Base-by-base conservation (phyloP, 2,113 vertebrate species). In the Melanerpes aurifrons region DNA sequence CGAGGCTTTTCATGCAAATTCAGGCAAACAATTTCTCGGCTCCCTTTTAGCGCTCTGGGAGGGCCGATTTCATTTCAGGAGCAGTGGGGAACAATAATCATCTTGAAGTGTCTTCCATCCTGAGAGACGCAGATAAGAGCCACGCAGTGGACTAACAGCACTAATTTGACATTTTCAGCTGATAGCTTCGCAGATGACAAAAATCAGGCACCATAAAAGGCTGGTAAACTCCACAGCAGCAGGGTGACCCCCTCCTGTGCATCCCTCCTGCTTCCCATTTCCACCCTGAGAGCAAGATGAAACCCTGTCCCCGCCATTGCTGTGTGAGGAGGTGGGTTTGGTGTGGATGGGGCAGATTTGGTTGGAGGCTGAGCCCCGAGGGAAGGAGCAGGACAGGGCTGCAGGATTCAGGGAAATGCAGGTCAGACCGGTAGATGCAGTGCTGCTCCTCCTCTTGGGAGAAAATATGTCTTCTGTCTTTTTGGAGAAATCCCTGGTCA, bases 121-220 rank as follows among this genome's bases (percentile, higher is more conserved):
- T 97, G 97, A 93, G 96, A 97, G 95, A 86, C 26, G 2, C 93
- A 97, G 97, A 97, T 98, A 97, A 97, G 96, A 96, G 93, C 94
- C 35, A 64, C 5, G 4, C 93, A 94, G 91, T 82, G 88, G 92
- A 95, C 95, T 94, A 96, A 95, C 79, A 93, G 96, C 89, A 72
- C 96, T 97, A 96, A 96, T 96, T 95, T 93, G 94, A 94, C 70
- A 22, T 93, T 93, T 95, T 53, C 87, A 75, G 76, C 73, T n/a
- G 94, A 97, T 96, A 94, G 97, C 93, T 97, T 96, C 93, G 90
- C 92, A 95, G 94, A 88, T 88, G 90, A 95, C 91, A 94, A 94
- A 95, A 97, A 94, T 91, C 96, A 96, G 89, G 77, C 79, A 61
- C 86, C 92, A 94, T 90, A 86, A 95, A 96, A 95, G 78, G 88